Evolutionary conservation across 2,888 invertebrate species (phyloP), one percentile per base, ranked within the genome.

Genomic region (Diloba caeruleocephala): DNA sequence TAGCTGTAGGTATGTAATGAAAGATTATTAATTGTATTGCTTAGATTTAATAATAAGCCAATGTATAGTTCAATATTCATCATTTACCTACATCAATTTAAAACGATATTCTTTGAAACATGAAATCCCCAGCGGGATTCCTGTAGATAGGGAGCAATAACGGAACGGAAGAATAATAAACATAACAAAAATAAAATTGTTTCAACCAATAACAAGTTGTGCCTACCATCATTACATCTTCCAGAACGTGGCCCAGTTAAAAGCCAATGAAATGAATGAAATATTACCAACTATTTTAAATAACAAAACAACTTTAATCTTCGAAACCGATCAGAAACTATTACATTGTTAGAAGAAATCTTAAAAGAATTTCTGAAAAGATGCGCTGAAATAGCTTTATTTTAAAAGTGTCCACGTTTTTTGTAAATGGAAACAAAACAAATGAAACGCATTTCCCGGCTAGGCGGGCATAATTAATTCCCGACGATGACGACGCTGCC

Each of bases 401-500:
- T 39, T 28, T 36, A 13, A 28, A 28, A 54, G 45, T 55, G 45
- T 46, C 41, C 36, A 38, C 37, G 53, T 64, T 50, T 61, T 58
- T 62, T 59, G 39, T 48, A 44, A 76, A 69, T 73, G 38, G 63
- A 66, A 73, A n/a, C n/a, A n/a, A n/a, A 64, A 69, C 65, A 72
- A 75, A 69, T 76, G 63, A 50, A 64, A 33, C 52, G 39, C 42
- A 50, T 59, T 74, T 61, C 64, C 61, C 44, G 37, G 54, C 43
- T 38, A 25, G 44, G 41, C 39, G 44, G 17, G 31, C 21, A 56
- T 65, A 64, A 69, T 71, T 71, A 59, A 48, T 63, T 48, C 28
- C 48, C 54, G 60, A n/a, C n/a, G n/a, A n/a, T n/a, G n/a, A n/a
- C 39, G 43, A 63, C 54, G 37, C 51, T 14, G 45, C 45, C 51